Conservation (phyloP, 35 echinoderm and acorn worm genomes). For the Holothuria glaberrima region DNA sequence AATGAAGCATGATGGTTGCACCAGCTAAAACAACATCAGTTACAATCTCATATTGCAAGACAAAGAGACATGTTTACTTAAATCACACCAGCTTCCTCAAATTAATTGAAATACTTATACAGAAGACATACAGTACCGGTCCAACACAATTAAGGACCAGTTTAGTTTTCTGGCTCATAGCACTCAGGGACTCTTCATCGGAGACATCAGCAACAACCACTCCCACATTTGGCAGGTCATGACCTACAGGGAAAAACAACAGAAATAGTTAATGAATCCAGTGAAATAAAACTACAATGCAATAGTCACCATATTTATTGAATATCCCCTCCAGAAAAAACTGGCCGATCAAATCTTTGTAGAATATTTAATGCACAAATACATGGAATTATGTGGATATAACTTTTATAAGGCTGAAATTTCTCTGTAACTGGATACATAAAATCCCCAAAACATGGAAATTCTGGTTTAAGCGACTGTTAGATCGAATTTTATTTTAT, state of each 20-base stretch:
- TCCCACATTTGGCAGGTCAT: constrained; percentile 66
- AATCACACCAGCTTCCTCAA: neutral
- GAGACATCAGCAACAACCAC: constrained; percentile 80
- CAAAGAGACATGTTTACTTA: neutral
- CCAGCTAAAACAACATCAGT: no score
- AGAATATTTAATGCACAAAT: neutral
- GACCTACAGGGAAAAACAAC: constrained; percentile 48
- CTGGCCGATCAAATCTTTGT: neutral
- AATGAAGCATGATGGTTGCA: no score
- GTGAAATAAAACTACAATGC: neutral
- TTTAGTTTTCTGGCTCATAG: constrained; percentile 73
- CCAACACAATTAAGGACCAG: constrained; percentile 93
- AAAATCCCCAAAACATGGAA: no score
- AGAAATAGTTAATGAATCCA: neutral
- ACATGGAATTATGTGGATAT: no score
- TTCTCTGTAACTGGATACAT: no score
- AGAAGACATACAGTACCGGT: constrained; percentile 80
- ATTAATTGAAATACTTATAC: neutral
- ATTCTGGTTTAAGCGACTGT: no score
- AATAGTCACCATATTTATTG: no score
- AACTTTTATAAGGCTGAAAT: no score
- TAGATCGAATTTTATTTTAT: no score
- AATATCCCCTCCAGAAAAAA: neutral
- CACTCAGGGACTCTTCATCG: constrained; percentile 65
- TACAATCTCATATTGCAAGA: no score